phyloP scores from a whole-genome alignment of 2,888 invertebrate genomes.

The Cerastis leucographa region DNA sequence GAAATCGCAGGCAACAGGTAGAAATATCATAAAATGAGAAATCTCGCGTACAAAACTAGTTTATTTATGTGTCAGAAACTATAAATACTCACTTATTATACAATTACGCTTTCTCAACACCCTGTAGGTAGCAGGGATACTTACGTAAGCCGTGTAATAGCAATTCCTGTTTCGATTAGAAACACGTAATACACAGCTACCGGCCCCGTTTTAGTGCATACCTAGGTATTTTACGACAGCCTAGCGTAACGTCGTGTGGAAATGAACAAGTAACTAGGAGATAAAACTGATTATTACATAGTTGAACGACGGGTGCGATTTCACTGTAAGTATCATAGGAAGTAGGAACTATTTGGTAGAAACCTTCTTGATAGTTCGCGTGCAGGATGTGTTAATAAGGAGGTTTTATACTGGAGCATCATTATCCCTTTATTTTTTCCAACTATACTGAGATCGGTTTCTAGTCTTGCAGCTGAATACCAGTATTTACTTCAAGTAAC shows the following conservation, averaged over 20 bases:
- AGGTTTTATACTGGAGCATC: background rate
- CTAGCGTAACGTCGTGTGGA: constrained; percentile 61
- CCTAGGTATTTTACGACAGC: constrained; percentile 45
- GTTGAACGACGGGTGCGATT: background rate
- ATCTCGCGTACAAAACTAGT: constrained; percentile 16
- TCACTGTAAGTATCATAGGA: background rate
- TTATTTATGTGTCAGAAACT: constrained; percentile 28
- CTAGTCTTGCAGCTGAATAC: background rate
- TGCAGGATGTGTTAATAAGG: background rate
- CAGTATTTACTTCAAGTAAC: background rate
- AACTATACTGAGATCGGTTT: background rate
- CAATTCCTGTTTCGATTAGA: constrained; percentile 70
- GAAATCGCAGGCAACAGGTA: background rate
- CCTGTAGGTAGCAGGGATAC: constrained; percentile 46
- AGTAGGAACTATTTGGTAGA: background rate
- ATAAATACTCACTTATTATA: constrained; percentile 55
- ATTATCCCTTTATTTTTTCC: background rate
- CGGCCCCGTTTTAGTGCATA: constrained; percentile 34
- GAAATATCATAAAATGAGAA: constrained; percentile 17
- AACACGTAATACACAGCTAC: constrained; percentile 61
- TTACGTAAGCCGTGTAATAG: constrained; percentile 70
- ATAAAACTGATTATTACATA: constrained; percentile 32
- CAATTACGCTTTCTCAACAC: constrained; percentile 68
- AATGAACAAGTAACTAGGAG: constrained; percentile 36
- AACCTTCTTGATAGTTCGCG: background rate